These are phyloP conservation scores for Helicolenus hilgendorfi DNA, from an alignment of 2,797 vertebrate species.

Conservation along the genomic window DNA sequence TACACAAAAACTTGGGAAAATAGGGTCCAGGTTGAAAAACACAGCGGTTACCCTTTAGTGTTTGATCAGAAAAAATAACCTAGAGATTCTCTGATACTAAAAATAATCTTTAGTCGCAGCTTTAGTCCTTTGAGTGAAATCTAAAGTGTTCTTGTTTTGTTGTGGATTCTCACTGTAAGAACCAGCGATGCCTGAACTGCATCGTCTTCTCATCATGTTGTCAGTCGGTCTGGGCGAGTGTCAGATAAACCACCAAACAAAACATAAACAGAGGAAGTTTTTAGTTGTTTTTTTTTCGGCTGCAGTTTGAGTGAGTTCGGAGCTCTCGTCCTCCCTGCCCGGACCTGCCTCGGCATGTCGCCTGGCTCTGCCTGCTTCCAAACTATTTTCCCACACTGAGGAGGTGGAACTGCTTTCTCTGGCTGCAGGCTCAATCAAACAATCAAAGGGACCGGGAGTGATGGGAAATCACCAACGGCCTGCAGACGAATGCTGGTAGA, in stretches of 20 bases:
- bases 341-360: slow-evolving; percentile 86
- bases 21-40: too few relatives aligned
- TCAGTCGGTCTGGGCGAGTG: background rate
- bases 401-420: too few relatives aligned
- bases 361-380: slow-evolving; percentile 76
- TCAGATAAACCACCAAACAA: background rate
- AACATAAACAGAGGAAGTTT: background rate
- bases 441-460: slow-evolving; percentile 39
- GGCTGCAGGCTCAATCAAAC: slow-evolving; percentile 51
- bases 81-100: background rate
- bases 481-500: background rate
- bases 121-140: background rate
- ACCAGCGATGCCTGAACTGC: background rate
- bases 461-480: slow-evolving; percentile 2
- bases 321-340: background rate
- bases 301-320: background rate
- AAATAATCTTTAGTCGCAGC: background rate
- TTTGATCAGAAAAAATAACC: background rate
- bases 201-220: background rate
- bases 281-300: background rate
- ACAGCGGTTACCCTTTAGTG: too few relatives aligned
- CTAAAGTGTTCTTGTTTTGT: background rate
- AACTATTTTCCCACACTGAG: slow-evolving; percentile 93
- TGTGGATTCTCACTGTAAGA: background rate
- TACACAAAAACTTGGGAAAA: too few relatives aligned